Base-by-base conservation (phyloP, 2,888 invertebrate genomes). In the Tenthredo distinguenda region DNA sequence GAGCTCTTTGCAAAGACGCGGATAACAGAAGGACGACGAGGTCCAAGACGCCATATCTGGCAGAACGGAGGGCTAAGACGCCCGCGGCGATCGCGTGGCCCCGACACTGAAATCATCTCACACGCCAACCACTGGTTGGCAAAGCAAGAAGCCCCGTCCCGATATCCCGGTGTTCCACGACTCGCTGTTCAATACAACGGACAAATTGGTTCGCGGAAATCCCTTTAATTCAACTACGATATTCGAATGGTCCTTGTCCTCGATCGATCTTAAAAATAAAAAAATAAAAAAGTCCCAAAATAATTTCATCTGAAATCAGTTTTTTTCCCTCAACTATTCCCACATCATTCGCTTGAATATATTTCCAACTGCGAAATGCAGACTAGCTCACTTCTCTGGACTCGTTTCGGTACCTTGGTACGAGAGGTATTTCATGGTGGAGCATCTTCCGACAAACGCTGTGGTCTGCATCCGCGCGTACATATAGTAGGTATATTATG, bases 61-160 rank as follows among this genome's bases (percentile, higher is more conserved):
- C 15, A 84, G 85, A 86, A 86, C 84, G 65, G 86, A 90, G 87
- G 83, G 68, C 83, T 85, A 88, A 87, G 87, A 89, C 88, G 92
- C 92, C 91, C 88, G 90, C 89, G 92, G 92, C 92, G 92, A 87
- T 92, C 92, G 91, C 92, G 92, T 92, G 92, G 92, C 92, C 88
- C 90, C 89, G 83, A 83, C 83, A 83, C 83, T 71, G 83, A 83
- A 71, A 83, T 83, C 83, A 83, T 83, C 83, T 83, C 83, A 83
- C 83, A 83, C 83, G 83, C 83, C 83, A 83, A 83, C 83, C 83
- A 62, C 50, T 83, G 83, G 55, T 83, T 71, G 43, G 83, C 83
- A 47, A 83, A 31, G 83, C 83, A 83, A 83, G 83, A 83, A 83
- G 83, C 83, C 83, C 83, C 83, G 83, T 83, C 83, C 83, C 83